Conservation (phyloP, 2,113 vertebrate genomes). For the Pteronura brasiliensis region DNA sequence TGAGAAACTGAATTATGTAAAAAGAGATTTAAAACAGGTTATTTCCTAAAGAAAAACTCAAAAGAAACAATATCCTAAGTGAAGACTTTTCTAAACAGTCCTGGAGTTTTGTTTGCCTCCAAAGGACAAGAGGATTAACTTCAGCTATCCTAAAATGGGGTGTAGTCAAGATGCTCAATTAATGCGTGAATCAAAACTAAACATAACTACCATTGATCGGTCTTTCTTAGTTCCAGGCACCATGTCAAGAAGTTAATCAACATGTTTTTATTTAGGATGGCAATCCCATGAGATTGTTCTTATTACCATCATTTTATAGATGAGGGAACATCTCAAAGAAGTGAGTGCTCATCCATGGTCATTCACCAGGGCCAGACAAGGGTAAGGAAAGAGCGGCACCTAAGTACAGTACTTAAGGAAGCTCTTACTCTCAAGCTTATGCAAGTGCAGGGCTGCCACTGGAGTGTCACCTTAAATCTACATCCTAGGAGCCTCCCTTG, state of each 20-base stretch:
- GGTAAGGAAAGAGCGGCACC: not conserved
- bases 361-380: not conserved
- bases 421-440: not conserved
- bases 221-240: not conserved
- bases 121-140: not conserved
- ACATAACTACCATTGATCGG: not conserved
- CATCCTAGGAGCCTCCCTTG: not conserved
- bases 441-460: rapidly evolving
- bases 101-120: not conserved
- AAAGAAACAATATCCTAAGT: not conserved
- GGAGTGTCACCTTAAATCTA: not conserved
- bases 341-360: not conserved
- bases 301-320: not conserved
- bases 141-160: not conserved
- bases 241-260: not conserved
- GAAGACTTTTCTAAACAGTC: not conserved
- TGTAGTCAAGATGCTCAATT: not conserved
- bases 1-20: not conserved
- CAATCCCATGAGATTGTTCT: not conserved
- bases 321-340: not conserved
- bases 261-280: not conserved
- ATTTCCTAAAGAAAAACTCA: not conserved
- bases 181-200: not conserved
- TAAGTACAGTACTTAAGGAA: not conserved
- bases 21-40: slow-evolving; percentile 6